Conservation (phyloP, 2,113 vertebrate species). For the Rhizomys pruinosus region DNA sequence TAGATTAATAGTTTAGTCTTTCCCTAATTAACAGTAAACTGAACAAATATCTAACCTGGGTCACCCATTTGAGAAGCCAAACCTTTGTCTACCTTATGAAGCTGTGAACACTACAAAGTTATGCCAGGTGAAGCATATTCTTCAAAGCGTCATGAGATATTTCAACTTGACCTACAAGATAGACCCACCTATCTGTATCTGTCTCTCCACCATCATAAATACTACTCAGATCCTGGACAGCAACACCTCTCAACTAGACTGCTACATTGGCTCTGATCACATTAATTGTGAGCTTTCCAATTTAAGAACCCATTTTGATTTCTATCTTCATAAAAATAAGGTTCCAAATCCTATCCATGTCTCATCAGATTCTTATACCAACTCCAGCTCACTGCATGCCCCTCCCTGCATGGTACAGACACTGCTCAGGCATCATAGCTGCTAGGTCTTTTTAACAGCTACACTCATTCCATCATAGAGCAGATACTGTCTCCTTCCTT, state of each 20-base stretch:
- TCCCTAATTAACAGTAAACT: not conserved
- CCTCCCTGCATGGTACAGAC: rapidly evolving
- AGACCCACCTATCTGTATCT: not conserved
- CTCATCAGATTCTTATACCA: not conserved
- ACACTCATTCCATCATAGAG: not conserved
- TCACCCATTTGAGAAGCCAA: not conserved
- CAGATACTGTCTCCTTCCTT: not conserved
- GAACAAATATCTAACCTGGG: not conserved
- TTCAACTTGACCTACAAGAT: not conserved
- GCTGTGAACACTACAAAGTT: not conserved
- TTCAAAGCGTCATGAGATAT: not conserved
- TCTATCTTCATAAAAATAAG: not conserved
- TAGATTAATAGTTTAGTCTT: not conserved
- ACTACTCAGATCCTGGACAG: not conserved
- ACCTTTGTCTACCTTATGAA: not conserved
- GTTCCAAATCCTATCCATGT: not conserved
- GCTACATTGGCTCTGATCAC: not conserved
- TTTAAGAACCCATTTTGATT: not conserved
- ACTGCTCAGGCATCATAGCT: not conserved
- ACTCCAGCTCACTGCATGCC: not conserved
- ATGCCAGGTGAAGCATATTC: not conserved
- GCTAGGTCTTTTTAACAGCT: not conserved
- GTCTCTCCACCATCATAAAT: not conserved
- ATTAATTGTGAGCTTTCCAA: not conserved
- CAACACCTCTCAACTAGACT: not conserved